phyloP scores from a whole-genome alignment of 2,888 invertebrate genomes.

The Lacanobia oleracea region DNA sequence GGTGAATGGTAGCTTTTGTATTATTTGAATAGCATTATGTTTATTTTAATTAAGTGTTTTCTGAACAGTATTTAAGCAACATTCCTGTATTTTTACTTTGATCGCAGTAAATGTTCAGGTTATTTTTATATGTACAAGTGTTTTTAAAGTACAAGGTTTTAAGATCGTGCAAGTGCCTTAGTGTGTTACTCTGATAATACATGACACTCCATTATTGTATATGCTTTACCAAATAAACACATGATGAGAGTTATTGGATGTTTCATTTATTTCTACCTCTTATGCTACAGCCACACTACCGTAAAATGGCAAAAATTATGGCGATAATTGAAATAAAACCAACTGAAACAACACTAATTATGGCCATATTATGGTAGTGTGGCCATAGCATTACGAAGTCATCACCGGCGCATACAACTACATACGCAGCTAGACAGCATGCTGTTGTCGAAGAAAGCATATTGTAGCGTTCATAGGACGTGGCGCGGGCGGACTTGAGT shows the following conservation, averaged over 20 bases:
- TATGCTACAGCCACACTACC: no score
- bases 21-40: slow-evolving; percentile 57
- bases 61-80: slow-evolving; percentile 67
- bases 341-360: no score
- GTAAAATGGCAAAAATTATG: no score
- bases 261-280: slow-evolving; percentile 42
- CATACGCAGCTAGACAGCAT: no score
- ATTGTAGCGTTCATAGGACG: no score
- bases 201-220: slow-evolving; percentile 71
- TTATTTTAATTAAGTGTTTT: slow-evolving; percentile 61
- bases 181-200: slow-evolving; percentile 66
- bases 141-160: slow-evolving; percentile 74
- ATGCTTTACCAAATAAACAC: slow-evolving; percentile 80
- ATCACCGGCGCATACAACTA: no score
- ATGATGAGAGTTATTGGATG: slow-evolving; percentile 62
- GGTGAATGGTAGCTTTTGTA: slow-evolving; percentile 66
- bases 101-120: slow-evolving; percentile 48
- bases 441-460: no score
- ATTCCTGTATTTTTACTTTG: slow-evolving; percentile 66
- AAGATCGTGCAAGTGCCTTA: slow-evolving; percentile 78
- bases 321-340: no score
- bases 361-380: no score
- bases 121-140: slow-evolving; percentile 67
- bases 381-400: no score
- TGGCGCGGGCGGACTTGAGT: no score